Conservation (phyloP, 30 jellyfish, hydroid and myxozoan genomes). For the Aurelia aurita region DNA sequence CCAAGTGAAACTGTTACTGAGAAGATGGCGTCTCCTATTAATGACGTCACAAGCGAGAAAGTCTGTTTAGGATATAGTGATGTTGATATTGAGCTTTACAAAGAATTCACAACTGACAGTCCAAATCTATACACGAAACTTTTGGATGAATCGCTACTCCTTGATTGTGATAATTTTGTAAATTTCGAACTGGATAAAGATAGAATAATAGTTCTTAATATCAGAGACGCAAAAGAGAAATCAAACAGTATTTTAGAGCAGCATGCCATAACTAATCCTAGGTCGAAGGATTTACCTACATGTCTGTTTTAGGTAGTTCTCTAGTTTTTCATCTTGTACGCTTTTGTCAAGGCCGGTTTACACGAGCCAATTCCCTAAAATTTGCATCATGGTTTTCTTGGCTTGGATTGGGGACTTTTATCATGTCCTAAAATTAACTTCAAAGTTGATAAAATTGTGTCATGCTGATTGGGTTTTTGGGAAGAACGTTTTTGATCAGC, state of each 20-base stretch:
- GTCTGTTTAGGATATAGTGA: background rate
- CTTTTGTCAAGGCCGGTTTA: no score
- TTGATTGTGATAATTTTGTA: conserved; percentile 68
- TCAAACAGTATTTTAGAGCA: conserved; percentile 50
- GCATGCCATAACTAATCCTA: conserved; percentile 70
- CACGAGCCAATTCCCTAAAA: no score
- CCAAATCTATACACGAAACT: conserved; percentile 46
- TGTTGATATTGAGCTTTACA: conserved; percentile 22
- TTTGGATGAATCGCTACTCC: conserved; percentile 65
- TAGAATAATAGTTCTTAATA: conserved; percentile 64
- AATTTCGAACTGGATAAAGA: conserved; percentile 83
- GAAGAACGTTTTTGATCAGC: no score
- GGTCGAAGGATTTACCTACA: conserved; percentile 67
- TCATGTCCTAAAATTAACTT: no score
- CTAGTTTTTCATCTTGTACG: background rate
- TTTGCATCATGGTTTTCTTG: no score
- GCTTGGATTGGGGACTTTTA: no score
- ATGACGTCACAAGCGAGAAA: background rate
- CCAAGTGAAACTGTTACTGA: background rate
- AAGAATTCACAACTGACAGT: conserved; percentile 47
- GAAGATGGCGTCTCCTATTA: background rate
- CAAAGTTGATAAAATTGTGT: no score
- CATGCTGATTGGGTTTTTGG: no score
- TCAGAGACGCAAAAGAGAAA: conserved; percentile 47
- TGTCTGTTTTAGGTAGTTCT: conserved; percentile 13